phyloP scores from a whole-genome alignment of 37 sponge, comb jelly and placozoan genomes.

The Halisarca cf. caerulea region DNA sequence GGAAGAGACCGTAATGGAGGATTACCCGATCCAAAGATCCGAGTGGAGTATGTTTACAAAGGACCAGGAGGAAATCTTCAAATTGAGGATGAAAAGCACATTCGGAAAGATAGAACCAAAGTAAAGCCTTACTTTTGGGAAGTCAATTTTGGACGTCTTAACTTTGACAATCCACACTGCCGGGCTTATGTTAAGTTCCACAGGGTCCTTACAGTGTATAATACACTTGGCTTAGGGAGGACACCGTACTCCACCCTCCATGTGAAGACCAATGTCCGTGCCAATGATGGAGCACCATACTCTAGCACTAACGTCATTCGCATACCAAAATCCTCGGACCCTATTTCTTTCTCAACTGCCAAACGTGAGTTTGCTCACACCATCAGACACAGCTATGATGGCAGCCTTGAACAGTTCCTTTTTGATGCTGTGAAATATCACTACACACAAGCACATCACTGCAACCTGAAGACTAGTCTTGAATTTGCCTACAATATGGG shows the following conservation, averaged over 20 bases:
- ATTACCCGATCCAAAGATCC: conserved; percentile 12
- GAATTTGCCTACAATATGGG: conserved; percentile 47
- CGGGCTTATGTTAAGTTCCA: conserved; percentile 1
- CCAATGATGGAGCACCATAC: conserved; percentile 24
- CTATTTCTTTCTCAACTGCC: neutral
- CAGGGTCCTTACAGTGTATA: conserved; percentile 6
- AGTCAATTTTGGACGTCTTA: conserved; percentile 8
- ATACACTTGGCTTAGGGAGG: neutral
- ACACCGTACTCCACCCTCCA: conserved; percentile 1
- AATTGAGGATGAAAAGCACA: neutral
- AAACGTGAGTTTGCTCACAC: conserved; percentile 41
- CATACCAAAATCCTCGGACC: neutral
- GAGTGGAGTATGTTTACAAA: neutral
- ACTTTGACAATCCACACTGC: conserved; percentile 27
- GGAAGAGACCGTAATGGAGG: neutral
- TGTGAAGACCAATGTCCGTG: neutral
- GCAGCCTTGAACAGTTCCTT: conserved; percentile 16
- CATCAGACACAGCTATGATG: conserved; percentile 33
- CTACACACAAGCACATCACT: neutral
- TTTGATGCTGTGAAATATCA: conserved; percentile 4
- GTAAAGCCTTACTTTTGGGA: neutral
- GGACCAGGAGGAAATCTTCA: neutral
- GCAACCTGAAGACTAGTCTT: neutral
- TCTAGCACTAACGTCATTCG: neutral
- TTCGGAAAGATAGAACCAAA: too few species aligned